Evolutionary conservation across 2,113 vertebrate genomes (phyloP), one percentile per base, ranked within the genome.

Genomic region (Gymnogyps californianus): DNA sequence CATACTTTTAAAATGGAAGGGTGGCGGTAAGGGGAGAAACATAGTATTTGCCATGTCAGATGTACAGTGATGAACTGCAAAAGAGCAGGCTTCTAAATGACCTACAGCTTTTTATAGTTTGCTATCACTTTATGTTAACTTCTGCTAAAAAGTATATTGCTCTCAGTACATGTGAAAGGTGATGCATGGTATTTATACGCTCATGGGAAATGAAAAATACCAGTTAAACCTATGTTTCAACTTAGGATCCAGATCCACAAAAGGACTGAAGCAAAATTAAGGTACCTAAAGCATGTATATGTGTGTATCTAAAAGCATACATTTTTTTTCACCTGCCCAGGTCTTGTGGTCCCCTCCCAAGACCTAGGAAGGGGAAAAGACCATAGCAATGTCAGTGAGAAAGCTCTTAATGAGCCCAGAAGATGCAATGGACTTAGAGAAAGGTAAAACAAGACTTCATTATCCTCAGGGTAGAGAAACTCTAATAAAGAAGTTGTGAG

Each of bases 211-310:
- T 94, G 78, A 96, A 96, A 96, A 96, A 96, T 96, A 85, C 92
- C 96, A 97, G 96, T 97, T 96, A 96, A 96, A 97, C 95, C 85
- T 97, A 96, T 97, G 96, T 97, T 97, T 97, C 88, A 97, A 97
- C 96, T 97, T 97, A 97, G 96, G 96, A 96, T 91, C 93, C 96
- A 97, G 96, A 97, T 92, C 96, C 96, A 97, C 96, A 97, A 97
- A 97, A 96, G 96, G 96, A 97, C 96, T 96, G 96, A 97, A 97
- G 96, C 96, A 94, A 97, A 97, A 97, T 93, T 97, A 96, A 97
- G 96, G 96, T 97, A 97, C 96, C 87, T 96, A 94, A 94, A 96
- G 96, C 96, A 97, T 97, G 96, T 96, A 24, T 97, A 74, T 96
- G 90, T 97, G 93, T 97, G 93, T 97, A 96, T 97, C 96, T 97